These are phyloP conservation scores for Ochotona curzoniae DNA, from an alignment of 2,113 vertebrate genomes.

Conservation along the genomic window DNA sequence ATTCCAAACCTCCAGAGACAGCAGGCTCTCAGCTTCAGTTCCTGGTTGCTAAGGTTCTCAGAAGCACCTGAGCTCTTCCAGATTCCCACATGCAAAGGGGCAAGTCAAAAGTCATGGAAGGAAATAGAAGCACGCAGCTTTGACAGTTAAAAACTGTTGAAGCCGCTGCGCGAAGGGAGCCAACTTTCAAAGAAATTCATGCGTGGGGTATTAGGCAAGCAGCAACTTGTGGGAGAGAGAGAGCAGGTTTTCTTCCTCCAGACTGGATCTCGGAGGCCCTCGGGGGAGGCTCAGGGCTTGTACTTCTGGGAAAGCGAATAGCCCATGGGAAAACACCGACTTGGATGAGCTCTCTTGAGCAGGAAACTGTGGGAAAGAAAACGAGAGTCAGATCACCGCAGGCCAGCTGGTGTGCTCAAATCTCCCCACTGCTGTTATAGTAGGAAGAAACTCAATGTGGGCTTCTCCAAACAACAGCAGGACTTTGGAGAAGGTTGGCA, in stretches of 20 bases:
- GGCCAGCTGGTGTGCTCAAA: neutral
- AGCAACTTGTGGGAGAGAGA: neutral
- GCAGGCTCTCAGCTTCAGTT: neutral
- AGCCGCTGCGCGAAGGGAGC: neutral
- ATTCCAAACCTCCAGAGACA: neutral
- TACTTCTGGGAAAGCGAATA: neutral
- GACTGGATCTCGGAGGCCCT: neutral
- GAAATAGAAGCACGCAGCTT: neutral
- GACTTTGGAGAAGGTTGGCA: neutral
- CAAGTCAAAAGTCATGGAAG: neutral
- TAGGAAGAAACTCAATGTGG: neutral
- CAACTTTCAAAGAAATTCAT: neutral
- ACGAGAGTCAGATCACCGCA: neutral
- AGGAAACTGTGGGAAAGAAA: neutral
- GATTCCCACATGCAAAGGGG: neutral
- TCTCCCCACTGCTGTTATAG: neutral
- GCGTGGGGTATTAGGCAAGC: neutral
- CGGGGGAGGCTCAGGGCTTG: neutral
- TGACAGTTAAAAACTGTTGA: neutral
- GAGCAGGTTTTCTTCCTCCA: neutral
- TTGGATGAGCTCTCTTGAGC: too few relatives aligned
- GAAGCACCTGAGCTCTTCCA: neutral
- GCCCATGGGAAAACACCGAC: neutral
- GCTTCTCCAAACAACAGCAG: neutral
- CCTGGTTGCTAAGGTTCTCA: neutral